phyloP scores from a whole-genome alignment of 1,140 invertebrate genomes.

The Diachasma alloeum region DNA sequence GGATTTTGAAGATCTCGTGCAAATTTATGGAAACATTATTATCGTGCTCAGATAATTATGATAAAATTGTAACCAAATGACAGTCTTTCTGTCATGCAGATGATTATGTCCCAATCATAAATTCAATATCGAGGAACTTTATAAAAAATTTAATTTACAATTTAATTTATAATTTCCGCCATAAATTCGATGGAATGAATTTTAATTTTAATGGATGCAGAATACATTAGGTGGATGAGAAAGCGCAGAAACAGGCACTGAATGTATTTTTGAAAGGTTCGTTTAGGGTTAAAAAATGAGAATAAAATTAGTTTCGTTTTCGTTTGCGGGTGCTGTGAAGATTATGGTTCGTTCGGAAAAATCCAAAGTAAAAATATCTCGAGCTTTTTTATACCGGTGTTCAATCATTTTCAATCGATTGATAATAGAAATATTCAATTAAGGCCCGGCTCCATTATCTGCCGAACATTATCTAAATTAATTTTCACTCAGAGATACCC shows the following conservation, averaged over 20 bases:
- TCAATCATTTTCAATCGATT: too few relatives aligned
- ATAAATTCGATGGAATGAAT: background rate
- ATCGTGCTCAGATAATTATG: background rate
- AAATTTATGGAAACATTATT: background rate
- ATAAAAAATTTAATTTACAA: background rate
- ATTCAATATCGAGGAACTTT: background rate
- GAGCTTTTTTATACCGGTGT: too few relatives aligned
- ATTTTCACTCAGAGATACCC: too few relatives aligned
- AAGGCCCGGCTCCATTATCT: too few relatives aligned
- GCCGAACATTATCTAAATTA: too few relatives aligned
- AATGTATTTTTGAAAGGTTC: background rate
- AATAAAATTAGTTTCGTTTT: background rate
- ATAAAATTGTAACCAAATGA: background rate
- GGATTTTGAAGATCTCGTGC: conserved; percentile 8
- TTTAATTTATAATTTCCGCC: background rate
- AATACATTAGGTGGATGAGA: background rate
- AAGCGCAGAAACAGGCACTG: background rate
- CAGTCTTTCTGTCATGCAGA: background rate
- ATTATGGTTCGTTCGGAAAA: too few relatives aligned
- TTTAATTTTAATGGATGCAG: background rate
- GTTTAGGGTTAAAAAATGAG: too few relatives aligned
- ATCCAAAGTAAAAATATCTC: too few relatives aligned
- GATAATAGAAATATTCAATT: too few relatives aligned
- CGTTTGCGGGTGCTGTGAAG: background rate
- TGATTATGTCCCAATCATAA: background rate